Conservation (phyloP, 2,888 invertebrate species). For the Sycophila texana region DNA sequence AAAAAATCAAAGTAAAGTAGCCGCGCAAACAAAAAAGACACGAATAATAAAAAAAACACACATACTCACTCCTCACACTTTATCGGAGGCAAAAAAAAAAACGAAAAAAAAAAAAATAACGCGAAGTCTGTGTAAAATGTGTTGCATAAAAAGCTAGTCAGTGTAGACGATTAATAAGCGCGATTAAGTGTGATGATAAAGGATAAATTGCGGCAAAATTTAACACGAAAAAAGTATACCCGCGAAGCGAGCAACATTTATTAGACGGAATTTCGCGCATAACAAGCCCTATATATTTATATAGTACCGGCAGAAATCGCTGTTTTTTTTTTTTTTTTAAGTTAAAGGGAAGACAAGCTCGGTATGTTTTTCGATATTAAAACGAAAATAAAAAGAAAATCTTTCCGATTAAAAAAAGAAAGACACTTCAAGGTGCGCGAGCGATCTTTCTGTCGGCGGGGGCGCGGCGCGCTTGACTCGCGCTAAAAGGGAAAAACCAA, state of each 20-base stretch:
- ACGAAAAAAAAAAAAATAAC: constrained; percentile 29
- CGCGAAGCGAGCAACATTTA: neutral
- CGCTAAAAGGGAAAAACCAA: constrained; percentile 27
- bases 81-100: constrained; percentile 1
- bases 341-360: too few relatives aligned
- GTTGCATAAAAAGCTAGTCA: constrained; percentile 40
- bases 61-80: constrained; percentile 27
- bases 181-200: constrained; percentile 32
- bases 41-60: constrained; percentile 16
- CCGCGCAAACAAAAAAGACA: constrained; percentile 1
- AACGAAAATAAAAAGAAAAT: too few relatives aligned
- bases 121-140: constrained; percentile 48
- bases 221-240: neutral
- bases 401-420: too few relatives aligned
- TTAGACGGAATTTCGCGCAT: neutral
- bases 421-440: too few relatives aligned
- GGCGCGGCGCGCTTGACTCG: constrained; percentile 29
- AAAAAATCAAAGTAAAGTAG: neutral
- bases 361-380: too few relatives aligned
- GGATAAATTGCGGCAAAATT: neutral
- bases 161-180: constrained; percentile 39
- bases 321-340: neutral
- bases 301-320: too few relatives aligned
- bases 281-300: too few relatives aligned
- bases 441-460: too few relatives aligned